Conservation (phyloP, 2,797 vertebrate species). For the Lagodon rhomboides region DNA sequence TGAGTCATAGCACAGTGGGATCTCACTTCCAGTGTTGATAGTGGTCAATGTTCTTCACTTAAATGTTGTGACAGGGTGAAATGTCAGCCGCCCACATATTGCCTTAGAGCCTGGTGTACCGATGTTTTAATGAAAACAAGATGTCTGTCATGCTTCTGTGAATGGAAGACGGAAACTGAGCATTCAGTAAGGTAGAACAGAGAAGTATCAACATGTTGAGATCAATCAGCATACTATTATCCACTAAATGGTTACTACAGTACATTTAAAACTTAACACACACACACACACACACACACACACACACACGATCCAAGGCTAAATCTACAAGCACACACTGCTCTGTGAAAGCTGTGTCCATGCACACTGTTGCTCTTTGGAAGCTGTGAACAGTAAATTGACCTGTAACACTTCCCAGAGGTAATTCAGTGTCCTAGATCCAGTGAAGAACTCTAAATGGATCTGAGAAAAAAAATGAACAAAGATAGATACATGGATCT, state of each 20-base stretch:
- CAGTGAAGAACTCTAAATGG: not conserved
- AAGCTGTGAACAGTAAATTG: not conserved
- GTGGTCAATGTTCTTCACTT: not conserved
- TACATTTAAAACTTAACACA: too few relatives aligned
- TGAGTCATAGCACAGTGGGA: not conserved
- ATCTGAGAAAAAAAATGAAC: not conserved
- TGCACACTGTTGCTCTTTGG: not conserved
- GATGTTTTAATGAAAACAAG: not conserved
- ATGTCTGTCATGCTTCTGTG: not conserved
- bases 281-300: too few relatives aligned
- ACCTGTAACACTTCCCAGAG: not conserved
- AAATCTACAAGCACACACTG: not conserved
- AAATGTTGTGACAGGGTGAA: constrained; percentile 2
- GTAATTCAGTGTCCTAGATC: not conserved
- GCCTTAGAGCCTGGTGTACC: too few relatives aligned
- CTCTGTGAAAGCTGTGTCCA: not conserved
- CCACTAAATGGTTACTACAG: not conserved
- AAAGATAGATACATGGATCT: not conserved
- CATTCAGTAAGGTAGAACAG: not conserved
- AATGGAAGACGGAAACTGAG: not conserved
- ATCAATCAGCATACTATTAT: not conserved
- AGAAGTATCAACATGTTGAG: not conserved
- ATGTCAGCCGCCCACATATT: not conserved
- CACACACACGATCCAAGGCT: not conserved
- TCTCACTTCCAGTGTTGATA: not conserved